Conservation (phyloP, 2,797 vertebrate species). For the Gobio occitaniae region DNA sequence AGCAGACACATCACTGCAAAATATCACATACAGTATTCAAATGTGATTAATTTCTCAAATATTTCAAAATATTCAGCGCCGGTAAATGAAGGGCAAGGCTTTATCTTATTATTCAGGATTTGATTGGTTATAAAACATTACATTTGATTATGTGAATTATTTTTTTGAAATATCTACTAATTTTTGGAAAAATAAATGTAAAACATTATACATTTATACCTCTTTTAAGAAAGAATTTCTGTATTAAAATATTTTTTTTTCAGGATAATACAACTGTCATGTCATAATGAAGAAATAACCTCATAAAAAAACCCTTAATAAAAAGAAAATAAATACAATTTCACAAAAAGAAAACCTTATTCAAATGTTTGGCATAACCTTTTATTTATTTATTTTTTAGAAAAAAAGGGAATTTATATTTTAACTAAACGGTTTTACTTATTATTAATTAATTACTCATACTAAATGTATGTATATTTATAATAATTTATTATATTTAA, state of each 20-base stretch:
- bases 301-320: too few relatives aligned
- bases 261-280: background rate
- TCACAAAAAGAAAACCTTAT: background rate
- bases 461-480: background rate
- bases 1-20: background rate
- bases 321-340: too few relatives aligned
- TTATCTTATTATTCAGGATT: background rate
- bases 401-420: background rate
- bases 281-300: background rate
- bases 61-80: background rate
- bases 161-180: background rate
- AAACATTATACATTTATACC: background rate
- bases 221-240: background rate
- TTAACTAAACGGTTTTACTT: background rate
- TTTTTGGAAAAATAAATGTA: background rate
- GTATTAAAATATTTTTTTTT: background rate
- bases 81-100: background rate
- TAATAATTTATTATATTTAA: background rate
- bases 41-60: background rate
- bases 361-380: background rate
- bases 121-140: background rate
- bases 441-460: background rate
- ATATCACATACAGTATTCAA: background rate
- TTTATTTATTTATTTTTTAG: background rate
- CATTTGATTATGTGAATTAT: background rate